These are phyloP conservation scores for Netelia melanura DNA, from an alignment of 2,888 invertebrate species.

Conservation along the genomic window DNA sequence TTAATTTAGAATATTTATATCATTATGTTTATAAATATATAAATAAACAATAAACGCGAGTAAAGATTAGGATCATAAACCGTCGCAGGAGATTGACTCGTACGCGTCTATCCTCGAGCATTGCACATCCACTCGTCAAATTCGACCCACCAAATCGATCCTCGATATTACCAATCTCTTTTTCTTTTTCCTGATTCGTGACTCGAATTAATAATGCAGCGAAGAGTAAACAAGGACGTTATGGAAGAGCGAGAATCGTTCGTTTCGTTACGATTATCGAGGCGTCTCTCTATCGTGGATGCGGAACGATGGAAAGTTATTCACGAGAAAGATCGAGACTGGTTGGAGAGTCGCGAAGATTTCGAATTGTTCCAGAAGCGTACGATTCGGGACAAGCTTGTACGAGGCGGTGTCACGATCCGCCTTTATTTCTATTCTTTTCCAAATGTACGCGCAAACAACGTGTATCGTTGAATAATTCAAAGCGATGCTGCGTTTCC, in stretches of 20 bases:
- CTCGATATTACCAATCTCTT: background rate
- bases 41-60: background rate
- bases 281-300: background rate
- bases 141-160: background rate
- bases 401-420: background rate
- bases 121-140: background rate
- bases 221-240: background rate
- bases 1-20: too few species aligned
- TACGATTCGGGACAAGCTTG: too few species aligned
- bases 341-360: background rate
- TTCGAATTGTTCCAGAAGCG: background rate
- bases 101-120: background rate
- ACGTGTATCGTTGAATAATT: slow-evolving; percentile 52
- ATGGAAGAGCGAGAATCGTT: background rate
- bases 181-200: slow-evolving; percentile 50
- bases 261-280: too few species aligned
- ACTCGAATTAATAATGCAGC: slow-evolving; percentile 39
- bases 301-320: slow-evolving; percentile 23
- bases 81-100: slow-evolving; percentile 6
- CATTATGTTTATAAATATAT: too few species aligned
- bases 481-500: slow-evolving; percentile 36
- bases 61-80: slow-evolving; percentile 16
- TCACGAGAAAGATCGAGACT: background rate
- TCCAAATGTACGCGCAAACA: background rate
- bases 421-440: slow-evolving; percentile 18